Conservation (phyloP, 2,888 invertebrate species). For the Rhagonycha fulva region DNA sequence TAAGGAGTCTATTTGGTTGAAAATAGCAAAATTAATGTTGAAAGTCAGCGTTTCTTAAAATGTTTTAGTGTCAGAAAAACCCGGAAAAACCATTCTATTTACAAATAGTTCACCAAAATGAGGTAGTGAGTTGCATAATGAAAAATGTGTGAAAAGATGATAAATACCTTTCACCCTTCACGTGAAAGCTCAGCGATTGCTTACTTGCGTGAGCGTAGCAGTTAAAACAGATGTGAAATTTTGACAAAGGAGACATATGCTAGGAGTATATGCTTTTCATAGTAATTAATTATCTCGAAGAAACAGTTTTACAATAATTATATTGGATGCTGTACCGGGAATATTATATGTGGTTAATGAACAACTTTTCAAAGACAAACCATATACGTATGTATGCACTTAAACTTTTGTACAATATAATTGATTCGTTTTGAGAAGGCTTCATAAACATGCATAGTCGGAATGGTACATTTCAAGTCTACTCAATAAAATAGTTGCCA, state of each 20-base stretch:
- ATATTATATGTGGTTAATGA: background rate
- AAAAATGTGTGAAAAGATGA: background rate
- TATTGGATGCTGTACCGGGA: conserved; percentile 5
- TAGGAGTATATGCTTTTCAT: conserved; percentile 8
- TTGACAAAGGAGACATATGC: conserved; percentile 37
- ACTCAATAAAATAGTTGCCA: conserved; percentile 6
- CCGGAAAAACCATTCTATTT: background rate
- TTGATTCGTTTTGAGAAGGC: background rate
- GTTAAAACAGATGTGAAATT: conserved; percentile 37
- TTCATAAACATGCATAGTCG: background rate
- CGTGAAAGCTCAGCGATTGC: conserved; percentile 4
- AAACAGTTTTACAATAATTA: background rate
- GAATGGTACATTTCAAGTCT: conserved; percentile 2
- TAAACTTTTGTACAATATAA: background rate
- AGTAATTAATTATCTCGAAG: background rate
- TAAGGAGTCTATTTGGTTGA: background rate
- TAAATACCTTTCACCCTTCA: conserved; percentile 8
- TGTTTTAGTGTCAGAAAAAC: background rate
- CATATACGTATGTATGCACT: background rate
- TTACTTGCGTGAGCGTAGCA: conserved; percentile 18
- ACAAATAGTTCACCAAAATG: background rate
- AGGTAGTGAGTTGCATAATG: background rate
- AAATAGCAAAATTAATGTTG: background rate
- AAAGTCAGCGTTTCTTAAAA: background rate
- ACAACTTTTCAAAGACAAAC: background rate